Evolutionary conservation across 2,888 invertebrate species (phyloP).

Genomic region (Sarcophaga variegata): DNA sequence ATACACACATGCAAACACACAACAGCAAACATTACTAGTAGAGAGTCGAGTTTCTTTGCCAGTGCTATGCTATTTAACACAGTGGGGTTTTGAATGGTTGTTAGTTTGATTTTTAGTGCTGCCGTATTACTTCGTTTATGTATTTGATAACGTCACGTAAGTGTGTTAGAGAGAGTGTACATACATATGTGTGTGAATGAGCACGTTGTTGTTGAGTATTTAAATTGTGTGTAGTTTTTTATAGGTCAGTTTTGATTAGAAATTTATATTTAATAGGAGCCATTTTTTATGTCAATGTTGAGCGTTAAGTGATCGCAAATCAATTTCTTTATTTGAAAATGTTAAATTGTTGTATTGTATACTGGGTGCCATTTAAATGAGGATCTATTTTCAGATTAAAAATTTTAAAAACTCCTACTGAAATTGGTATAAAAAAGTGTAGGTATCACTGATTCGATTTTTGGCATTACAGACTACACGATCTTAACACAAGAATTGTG

Average conservation of each 20-base stretch:
- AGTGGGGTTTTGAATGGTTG: slow-evolving; percentile 20
- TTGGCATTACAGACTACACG: no score
- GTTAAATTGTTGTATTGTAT: background rate
- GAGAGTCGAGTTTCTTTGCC: background rate
- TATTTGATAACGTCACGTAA: slow-evolving; percentile 47
- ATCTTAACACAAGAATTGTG: no score
- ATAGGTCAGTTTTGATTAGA: slow-evolving; percentile 65
- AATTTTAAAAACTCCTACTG: no score
- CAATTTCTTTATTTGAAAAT: background rate
- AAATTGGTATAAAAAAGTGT: no score
- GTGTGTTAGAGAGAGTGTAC: slow-evolving; percentile 23
- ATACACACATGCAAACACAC: background rate
- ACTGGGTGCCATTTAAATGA: no score
- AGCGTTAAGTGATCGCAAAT: slow-evolving; percentile 24
- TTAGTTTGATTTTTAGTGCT: slow-evolving; percentile 17
- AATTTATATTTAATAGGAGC: slow-evolving; percentile 19
- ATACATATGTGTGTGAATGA: background rate
- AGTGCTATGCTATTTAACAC: background rate
- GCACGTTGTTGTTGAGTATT: background rate
- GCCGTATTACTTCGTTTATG: background rate
- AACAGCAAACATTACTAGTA: slow-evolving; percentile 9
- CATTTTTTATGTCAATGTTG: slow-evolving; percentile 30
- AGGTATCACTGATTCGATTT: no score
- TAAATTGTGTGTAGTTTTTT: slow-evolving; percentile 19
- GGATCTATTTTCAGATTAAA: no score